Evolutionary conservation across 2,888 invertebrate genomes (phyloP).

Genomic region (Calameuta pallipes): DNA sequence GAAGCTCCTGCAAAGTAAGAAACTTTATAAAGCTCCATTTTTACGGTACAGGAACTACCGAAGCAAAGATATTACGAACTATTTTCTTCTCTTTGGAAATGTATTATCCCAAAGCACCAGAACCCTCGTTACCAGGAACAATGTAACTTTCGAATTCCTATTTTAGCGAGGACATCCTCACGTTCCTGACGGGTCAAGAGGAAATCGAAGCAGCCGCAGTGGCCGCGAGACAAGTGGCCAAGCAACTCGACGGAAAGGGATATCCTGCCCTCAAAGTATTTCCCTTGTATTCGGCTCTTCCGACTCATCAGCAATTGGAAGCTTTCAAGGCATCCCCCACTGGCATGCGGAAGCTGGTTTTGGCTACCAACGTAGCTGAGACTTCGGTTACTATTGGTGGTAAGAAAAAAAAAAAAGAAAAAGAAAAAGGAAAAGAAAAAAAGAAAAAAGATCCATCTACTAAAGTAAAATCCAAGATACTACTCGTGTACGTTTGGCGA

Average conservation of each 20-base stretch:
- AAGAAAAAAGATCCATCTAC: not conserved
- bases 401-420: constrained; percentile 18
- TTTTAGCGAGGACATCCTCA: constrained; percentile 86
- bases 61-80: not conserved
- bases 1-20: constrained; percentile 83
- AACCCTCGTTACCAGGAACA: not conserved
- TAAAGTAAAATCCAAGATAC: not conserved
- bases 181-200: constrained; percentile 96
- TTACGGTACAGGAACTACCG: not conserved
- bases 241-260: constrained; percentile 73
- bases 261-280: constrained; percentile 78
- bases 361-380: constrained; percentile 98
- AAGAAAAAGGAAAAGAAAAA: too few relatives aligned
- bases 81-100: too few relatives aligned
- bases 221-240: constrained; percentile 79
- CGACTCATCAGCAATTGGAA: constrained; percentile 86
- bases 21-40: constrained; percentile 13
- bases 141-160: not conserved
- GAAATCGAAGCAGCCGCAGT: constrained; percentile 91
- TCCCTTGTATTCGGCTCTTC: constrained; percentile 92
- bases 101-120: too few relatives aligned
- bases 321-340: constrained; percentile 82
- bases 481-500: not conserved
- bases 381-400: constrained; percentile 95
- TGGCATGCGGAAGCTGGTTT: constrained; percentile 87